Base-by-base conservation (phyloP, 2,888 invertebrate genomes). In the Leptarthrus brevirostris region DNA sequence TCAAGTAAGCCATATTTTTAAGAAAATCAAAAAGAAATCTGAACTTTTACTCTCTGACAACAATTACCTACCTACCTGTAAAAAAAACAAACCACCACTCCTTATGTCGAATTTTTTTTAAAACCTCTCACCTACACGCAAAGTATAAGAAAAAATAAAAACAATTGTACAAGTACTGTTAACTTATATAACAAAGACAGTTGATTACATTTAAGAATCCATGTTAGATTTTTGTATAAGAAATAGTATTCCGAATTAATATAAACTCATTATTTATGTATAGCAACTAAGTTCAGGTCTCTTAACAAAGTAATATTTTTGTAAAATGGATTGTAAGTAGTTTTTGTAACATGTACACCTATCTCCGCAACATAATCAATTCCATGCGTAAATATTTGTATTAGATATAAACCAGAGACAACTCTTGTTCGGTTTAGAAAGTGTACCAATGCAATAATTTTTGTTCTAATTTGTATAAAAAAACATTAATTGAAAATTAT, bases 261-360 rank as follows among this genome's bases (percentile, higher is more conserved):
- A 16, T 12, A 49, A 49, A 20, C 26, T n/a, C 54, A 54, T 54
- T 54, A 54, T 54, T 54, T 54, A 54, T 54, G 30, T 18, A 14
- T 54, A 54, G 26, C 24, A 6, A 14, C 5, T 54, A 54, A 54
- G 54, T 54, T 54, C 54, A 54, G 18, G 24, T 30, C 26, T 26
- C 54, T 14, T 26, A 54, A 24, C 24, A 54, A 26, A 54, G 14
- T 54, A 54, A 54, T 54, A 54, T 54, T 54, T 54, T 54, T 54
- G 54, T 54, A 54, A 54, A 54, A 54, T 54, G 26, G 14, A 26
- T 14, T 54, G 26, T 54, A 54, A 54, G 30, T 54, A 54, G 54
- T 54, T 54, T 54, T 54, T 54, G 54, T 54, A 54, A 54, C 18
- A 16, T 54, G 12, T 54, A 54, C 10, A 22, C 53, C 6, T 26